These are phyloP conservation scores for Stenichneumon culpator DNA, from an alignment of 2,888 invertebrate genomes.

Conservation along the genomic window DNA sequence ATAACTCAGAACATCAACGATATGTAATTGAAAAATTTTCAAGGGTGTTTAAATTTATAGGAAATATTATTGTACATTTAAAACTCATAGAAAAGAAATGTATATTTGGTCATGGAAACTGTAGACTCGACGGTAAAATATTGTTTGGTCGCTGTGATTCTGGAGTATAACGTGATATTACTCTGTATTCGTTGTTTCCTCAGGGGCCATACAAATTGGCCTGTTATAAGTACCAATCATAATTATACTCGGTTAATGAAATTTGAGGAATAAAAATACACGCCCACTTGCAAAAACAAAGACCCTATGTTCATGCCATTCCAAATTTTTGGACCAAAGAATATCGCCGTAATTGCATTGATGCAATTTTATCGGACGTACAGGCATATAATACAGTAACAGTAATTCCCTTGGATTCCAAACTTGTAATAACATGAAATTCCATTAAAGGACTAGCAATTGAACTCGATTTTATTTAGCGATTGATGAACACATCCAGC, in stretches of 20 bases:
- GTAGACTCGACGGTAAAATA: not conserved
- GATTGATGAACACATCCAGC: not conserved
- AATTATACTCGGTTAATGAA: not conserved
- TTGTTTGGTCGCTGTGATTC: not conserved
- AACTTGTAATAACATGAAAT: no score
- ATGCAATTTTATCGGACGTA: not conserved
- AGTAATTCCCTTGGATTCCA: no score
- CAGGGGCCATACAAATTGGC: not conserved
- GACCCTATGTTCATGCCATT: not conserved
- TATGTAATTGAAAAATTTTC: not conserved
- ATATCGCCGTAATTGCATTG: not conserved
- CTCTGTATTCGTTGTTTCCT: not conserved
- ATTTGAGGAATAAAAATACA: not conserved
- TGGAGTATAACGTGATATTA: not conserved
- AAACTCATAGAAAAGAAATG: not conserved
- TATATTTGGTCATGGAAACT: not conserved
- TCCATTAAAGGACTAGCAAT: not conserved
- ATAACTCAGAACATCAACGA: not conserved
- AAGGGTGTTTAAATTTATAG: not conserved
- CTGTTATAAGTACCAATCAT: not conserved
- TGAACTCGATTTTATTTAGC: not conserved
- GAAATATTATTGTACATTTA: not conserved
- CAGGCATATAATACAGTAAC: no score
- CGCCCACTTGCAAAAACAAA: not conserved
- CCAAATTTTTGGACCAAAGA: not conserved